Percentiles rank a stretch among this genome's conserved stretches.
Evolutionary conservation across 2,888 invertebrate species (phyloP).

Genomic region (Imbricaverruca yamaguchii): DNA sequence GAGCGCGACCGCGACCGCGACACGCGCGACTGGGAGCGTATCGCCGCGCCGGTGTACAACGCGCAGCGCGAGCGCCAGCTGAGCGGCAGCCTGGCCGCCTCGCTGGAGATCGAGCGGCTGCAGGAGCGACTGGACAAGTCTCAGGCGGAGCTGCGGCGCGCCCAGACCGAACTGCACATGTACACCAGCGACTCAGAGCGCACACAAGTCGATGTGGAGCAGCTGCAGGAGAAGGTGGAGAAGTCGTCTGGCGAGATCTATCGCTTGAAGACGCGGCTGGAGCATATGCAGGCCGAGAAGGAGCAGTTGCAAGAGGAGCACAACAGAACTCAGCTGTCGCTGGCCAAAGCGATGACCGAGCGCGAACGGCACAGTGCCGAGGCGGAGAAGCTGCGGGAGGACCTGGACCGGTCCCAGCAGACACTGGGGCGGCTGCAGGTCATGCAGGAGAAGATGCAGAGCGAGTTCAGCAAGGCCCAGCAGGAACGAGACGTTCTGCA

Average conservation of each 20-base stretch:
- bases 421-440: conserved; percentile 49
- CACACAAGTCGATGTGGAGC: conserved; percentile 70
- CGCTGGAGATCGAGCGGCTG: conserved; percentile 43
- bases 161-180: conserved; percentile 81
- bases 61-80: conserved; percentile 12
- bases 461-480: conserved; percentile 77
- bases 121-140: conserved; percentile 71
- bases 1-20: conserved; percentile 16
- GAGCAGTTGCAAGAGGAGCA: conserved; percentile 87
- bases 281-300: conserved; percentile 91
- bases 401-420: conserved; percentile 70
- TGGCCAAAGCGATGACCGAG: conserved; percentile 41
- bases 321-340: conserved; percentile 73
- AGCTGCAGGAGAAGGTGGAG: conserved; percentile 82
- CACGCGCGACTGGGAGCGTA: conserved; percentile 11
- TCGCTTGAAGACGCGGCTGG: conserved; percentile 82
- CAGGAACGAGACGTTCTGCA: conserved; percentile 82
- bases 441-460: conserved; percentile 85
- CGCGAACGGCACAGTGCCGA: conserved; percentile 34
- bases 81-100: conserved; percentile 17
- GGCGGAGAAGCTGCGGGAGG: conserved; percentile 75
- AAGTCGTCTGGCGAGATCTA: conserved; percentile 93
- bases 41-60: conserved; percentile 9
- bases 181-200: conserved; percentile 86
- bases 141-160: conserved; percentile 72